A percentile compares a stretch with the other conserved stretches of the same genome.
These are phyloP conservation scores for Brachyopa scutellaris DNA, from an alignment of 2,888 invertebrate species.

Conservation along the genomic window DNA sequence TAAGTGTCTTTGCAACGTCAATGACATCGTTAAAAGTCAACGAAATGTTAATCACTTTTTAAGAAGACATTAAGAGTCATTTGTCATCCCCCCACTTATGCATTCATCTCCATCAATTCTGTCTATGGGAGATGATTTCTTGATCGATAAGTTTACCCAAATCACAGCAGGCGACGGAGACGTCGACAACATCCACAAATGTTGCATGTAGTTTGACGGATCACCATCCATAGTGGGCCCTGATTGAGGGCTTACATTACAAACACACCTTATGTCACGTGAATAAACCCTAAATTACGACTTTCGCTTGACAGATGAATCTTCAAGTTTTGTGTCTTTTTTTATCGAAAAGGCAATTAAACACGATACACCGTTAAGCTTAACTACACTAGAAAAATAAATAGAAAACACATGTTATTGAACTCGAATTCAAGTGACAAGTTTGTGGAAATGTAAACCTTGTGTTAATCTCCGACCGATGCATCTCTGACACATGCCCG, in stretches of 20 bases:
- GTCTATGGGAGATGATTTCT: neutral
- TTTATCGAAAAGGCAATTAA: neutral
- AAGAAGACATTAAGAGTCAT: no score
- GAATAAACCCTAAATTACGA: neutral
- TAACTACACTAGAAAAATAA: neutral
- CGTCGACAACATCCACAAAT: neutral
- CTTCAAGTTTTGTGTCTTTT: neutral
- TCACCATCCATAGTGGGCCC: neutral
- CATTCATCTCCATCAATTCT: no score
- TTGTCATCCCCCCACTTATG: no score
- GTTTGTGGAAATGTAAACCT: no score
- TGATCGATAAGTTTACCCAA: neutral
- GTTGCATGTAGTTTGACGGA: neutral
- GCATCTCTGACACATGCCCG: conserved; percentile 4
- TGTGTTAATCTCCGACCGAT: no score
- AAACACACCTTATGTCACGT: neutral
- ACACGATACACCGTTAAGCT: conserved; percentile 1
- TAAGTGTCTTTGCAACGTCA: no score
- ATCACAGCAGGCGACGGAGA: neutral
- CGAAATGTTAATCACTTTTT: no score
- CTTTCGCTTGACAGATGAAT: conserved; percentile 4
- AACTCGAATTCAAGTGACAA: no score
- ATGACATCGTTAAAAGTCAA: no score
- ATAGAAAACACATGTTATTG: no score
- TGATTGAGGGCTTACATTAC: neutral